Base-by-base conservation (phyloP, 2,888 invertebrate genomes). In the Dendrolimus pini region DNA sequence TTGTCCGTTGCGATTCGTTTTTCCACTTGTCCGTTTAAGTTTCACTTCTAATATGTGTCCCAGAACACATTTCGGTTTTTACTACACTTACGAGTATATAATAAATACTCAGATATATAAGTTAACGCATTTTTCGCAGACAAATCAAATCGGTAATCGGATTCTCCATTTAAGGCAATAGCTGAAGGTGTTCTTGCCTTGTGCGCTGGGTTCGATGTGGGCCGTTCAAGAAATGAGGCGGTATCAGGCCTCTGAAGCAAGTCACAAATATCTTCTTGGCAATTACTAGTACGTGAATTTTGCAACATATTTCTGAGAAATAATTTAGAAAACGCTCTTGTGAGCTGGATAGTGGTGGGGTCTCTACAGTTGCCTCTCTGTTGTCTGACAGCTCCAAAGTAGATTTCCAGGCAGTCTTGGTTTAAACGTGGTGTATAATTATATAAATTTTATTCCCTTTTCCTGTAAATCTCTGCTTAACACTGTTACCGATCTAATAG, bases 401-500 rank as follows among this genome's bases (percentile, higher is more conserved):
- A 65, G 8, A 54, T 59, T 53, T 62, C 54, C 18, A 62, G 55
- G 52, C 55, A 58, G 54, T 64, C 65, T 59, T 54, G 59, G 54
- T 61, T 64, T 55, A 63, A 56, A 41, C 58, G 55, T 61, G 62
- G 57, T 7, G 65, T 65, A 13, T n/a, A n/a, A n/a, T n/a, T 57
- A 60, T 13, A 64, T 12, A 55, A 56, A 59, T 30, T 57, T 55
- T 41, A 61, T 53, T 14, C 60, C 65, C 47, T 62, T 58, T 54
- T 47, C 14, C 56, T 57, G 56, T 55, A 65, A 59, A 60, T 64
- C 62, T 54, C 56, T 57, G 54, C 54, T 53, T 53, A 66, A 54
- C 57, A 59, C 57, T 14, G 58, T 55, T 53, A 62, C 55, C 9
- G 65, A 55, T 55, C 60, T 55, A 52, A 67, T 61, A 3, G 64